Evolutionary conservation across 2,888 invertebrate genomes (phyloP), one percentile per base, ranked within the genome.

Genomic region (Dinocampus coccinellae): DNA sequence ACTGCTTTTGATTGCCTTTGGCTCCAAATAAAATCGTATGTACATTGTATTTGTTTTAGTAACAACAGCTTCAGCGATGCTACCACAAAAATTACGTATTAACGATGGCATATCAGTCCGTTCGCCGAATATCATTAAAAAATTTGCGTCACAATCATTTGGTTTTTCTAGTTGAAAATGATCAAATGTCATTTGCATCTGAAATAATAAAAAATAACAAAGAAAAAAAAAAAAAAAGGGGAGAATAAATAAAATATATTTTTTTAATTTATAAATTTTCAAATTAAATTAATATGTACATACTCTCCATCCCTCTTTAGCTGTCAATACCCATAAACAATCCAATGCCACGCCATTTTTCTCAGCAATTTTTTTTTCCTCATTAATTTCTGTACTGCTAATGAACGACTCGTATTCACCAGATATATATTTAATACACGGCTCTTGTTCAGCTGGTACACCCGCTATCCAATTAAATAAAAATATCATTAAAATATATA

Each of bases 31-130:
- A 85, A 93, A 95, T 68, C 96, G 90, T 24, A 97, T 90, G 81
- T 94, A 92, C 87, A 96, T 91, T 13, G 92, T 88, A 84, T 94
- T 93, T 2, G 91, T 90, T 6, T 89, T 89, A 0, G 94, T 92
- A 34, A 90, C 89, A 16, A 95, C 91, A 1, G 93, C 89, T 79
- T 96, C 96, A 0, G 96, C 95, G 26, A 95, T 93, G 4, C 95
- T 95, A 0, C 96, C 96, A 83, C 97, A 97, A 87, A 95, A 96
- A 85, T 92, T 92, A 77, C 91, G 92, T 69, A 92, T 81, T 73
- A 91, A 88, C 68, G 90, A 89, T 62, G 90, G 89, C 80, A 93
- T 89, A 79, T 93, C 92, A 22, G 76, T 92, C 73, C 89, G 88
- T 74, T 91, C 90, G 4, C 90, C 90, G 85, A 94, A 94, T 74